Evolutionary conservation across 2,888 invertebrate species (phyloP).

Genomic region (Tanypteryx hageni): DNA sequence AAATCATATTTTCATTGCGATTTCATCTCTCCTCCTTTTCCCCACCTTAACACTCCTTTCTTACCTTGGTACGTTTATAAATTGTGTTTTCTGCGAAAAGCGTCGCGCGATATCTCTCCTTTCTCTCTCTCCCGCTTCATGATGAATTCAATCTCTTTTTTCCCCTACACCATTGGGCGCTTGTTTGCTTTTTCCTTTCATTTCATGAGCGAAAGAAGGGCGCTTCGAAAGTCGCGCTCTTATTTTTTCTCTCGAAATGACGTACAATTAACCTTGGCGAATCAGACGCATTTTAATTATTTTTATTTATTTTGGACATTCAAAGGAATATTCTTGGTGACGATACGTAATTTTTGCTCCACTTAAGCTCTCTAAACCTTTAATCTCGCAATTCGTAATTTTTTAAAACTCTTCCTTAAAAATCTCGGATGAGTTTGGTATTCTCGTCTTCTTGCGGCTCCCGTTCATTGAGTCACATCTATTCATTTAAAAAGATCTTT

Average conservation of each 20-base stretch:
- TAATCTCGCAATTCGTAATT: too few relatives aligned
- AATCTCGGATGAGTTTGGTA: not conserved
- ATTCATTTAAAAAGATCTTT: too few relatives aligned
- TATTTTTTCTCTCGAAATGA: not conserved
- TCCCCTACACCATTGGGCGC: not conserved
- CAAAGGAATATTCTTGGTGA: too few relatives aligned
- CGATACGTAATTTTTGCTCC: too few relatives aligned
- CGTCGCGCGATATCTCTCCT: not conserved
- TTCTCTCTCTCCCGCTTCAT: not conserved
- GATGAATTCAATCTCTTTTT: not conserved
- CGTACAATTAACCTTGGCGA: not conserved
- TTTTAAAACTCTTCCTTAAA: not conserved
- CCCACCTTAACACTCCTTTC: too few relatives aligned
- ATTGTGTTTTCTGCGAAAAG: too few relatives aligned
- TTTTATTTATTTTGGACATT: not conserved
- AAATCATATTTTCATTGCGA: not conserved
- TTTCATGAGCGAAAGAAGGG: not conserved
- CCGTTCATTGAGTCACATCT: not conserved
- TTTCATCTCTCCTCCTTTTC: not conserved
- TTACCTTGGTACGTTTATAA: too few relatives aligned
- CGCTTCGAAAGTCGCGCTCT: not conserved
- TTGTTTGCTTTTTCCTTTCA: conserved; percentile 7
- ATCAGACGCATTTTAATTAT: not conserved
- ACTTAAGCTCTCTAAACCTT: too few relatives aligned
- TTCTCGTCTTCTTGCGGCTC: not conserved